phyloP scores from a whole-genome alignment of 2,113 vertebrate species.

The Gambusia affinis region DNA sequence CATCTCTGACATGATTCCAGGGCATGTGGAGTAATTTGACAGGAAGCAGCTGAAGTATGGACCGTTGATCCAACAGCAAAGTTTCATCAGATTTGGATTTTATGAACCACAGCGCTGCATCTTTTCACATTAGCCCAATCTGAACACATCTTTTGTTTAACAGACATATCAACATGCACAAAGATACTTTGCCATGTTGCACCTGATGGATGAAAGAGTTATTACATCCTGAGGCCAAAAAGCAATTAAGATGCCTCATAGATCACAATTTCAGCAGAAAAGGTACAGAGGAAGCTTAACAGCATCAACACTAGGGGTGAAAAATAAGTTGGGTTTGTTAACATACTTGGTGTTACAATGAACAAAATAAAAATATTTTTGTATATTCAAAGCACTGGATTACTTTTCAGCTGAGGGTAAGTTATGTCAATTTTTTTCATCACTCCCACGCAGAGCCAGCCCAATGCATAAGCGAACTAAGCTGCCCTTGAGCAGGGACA shows the following conservation, averaged over 20 bases:
- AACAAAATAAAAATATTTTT: not conserved
- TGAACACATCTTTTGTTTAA: constrained; percentile 22
- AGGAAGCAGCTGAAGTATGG: constrained; percentile 12
- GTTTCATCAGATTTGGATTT: constrained; percentile 13
- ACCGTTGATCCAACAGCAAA: constrained; percentile 6
- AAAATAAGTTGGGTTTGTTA: constrained; percentile 18
- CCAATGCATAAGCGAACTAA: no score
- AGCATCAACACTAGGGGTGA: not conserved
- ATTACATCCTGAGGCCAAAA: constrained; percentile 54
- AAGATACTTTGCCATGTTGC: constrained; percentile 52
- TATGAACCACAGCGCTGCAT: constrained; percentile 7
- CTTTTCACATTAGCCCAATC: constrained; percentile 4
- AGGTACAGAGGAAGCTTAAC: constrained; percentile 36
- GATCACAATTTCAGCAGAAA: constrained; percentile 48
- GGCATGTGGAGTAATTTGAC: constrained; percentile 16
- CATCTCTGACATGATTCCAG: constrained; percentile 17
- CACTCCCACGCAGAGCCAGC: no score
- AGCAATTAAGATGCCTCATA: constrained; percentile 59
- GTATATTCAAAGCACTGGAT: not conserved
- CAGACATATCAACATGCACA: constrained; percentile 47
- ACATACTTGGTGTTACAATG: constrained; percentile 39
- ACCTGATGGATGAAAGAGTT: constrained; percentile 40
- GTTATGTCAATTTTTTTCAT: not conserved
- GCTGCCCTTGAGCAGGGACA: no score
- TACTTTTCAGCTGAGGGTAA: not conserved